Evolutionary conservation across 2,113 vertebrate genomes (phyloP).

Genomic region (Nycticebus coucang): DNA sequence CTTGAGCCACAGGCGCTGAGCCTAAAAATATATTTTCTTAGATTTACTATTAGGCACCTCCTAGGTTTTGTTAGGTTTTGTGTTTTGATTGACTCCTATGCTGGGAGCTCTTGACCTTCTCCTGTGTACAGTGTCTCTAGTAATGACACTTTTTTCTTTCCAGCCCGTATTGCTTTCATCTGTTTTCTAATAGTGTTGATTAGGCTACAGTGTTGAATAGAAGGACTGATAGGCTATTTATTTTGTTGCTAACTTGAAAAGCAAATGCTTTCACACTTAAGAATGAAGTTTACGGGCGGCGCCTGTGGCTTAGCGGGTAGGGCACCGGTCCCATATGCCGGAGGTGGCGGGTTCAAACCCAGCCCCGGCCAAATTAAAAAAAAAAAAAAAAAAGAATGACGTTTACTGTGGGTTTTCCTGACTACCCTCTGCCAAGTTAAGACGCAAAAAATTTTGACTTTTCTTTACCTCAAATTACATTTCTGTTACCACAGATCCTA

Average conservation of each 20-base stretch:
- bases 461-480: conserved; percentile 1
- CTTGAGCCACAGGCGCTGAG: too few relatives aligned
- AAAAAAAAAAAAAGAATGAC: too few relatives aligned
- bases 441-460: neutral
- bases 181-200: neutral
- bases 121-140: neutral
- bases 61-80: neutral
- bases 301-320: too few relatives aligned
- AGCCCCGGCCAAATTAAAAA: too few relatives aligned
- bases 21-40: neutral
- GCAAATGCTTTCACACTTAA: neutral
- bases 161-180: neutral
- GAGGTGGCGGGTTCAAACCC: too few relatives aligned
- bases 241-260: conserved; percentile 12
- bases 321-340: too few relatives aligned
- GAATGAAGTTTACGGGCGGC: conserved; percentile 10
- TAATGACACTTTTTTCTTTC: neutral
- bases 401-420: neutral
- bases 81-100: neutral
- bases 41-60: neutral
- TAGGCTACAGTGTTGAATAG: neutral
- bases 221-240: neutral
- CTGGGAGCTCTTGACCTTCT: neutral
- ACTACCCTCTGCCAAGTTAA: neutral
- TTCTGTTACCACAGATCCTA: neutral